These are phyloP conservation scores for Anhinga rufa DNA, from an alignment of 2,113 vertebrate species.

Conservation along the genomic window DNA sequence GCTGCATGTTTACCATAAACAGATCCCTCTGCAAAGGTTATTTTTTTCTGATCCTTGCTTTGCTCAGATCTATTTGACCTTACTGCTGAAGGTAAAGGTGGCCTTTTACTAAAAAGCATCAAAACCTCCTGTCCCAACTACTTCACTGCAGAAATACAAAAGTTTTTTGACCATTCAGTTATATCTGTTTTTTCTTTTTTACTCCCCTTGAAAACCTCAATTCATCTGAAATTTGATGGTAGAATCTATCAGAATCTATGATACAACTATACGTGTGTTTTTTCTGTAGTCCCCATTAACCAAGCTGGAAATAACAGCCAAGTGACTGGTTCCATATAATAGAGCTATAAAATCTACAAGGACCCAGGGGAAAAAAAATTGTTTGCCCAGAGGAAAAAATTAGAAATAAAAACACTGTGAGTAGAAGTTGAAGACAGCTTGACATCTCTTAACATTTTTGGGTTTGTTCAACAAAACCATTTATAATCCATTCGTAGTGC, in stretches of 20 bases:
- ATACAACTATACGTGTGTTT: not conserved
- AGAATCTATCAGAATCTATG: not conserved
- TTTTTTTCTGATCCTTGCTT: not conserved
- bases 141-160: not conserved
- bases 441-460: constrained; percentile 12
- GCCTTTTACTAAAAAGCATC: not conserved
- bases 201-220: not conserved
- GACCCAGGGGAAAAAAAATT: not conserved
- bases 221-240: not conserved
- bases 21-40: not conserved
- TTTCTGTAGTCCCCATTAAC: not conserved
- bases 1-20: not conserved
- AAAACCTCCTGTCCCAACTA: not conserved
- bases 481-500: constrained; percentile 24
- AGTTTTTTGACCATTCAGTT: not conserved
- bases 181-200: not conserved
- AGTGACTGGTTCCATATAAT: not conserved
- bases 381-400: not conserved
- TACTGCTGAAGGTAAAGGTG: not conserved
- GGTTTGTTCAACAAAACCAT: constrained; percentile 31
- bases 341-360: not conserved
- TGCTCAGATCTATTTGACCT: not conserved
- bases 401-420: not conserved
- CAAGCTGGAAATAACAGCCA: not conserved
- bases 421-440: not conserved